A percentile compares a stretch with the other conserved stretches of the same genome.
These are phyloP conservation scores for Notothenia coriiceps DNA, from an alignment of 2,113 vertebrate species.

Conservation along the genomic window DNA sequence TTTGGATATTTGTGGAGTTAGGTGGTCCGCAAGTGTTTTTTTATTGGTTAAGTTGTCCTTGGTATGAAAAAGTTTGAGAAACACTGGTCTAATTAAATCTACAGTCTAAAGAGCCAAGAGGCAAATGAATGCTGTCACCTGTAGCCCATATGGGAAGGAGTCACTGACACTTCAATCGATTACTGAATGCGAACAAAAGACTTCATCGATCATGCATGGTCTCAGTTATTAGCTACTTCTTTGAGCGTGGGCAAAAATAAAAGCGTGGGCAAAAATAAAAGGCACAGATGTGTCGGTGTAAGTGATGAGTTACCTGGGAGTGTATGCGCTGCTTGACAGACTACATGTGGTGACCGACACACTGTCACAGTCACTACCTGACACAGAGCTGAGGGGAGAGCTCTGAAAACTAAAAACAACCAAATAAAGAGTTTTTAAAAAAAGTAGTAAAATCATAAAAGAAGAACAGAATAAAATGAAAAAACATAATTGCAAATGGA, in stretches of 20 bases:
- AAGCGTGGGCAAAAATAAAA: not conserved
- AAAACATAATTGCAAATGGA: constrained; percentile 18
- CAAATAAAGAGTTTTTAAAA: constrained; percentile 23
- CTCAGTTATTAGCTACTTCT: not conserved
- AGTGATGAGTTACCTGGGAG: constrained; percentile 88
- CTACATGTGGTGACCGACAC: constrained; percentile 95
- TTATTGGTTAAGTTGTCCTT: no score
- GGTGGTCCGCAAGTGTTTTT: no score
- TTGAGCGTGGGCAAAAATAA: not conserved
- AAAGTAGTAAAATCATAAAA: constrained; percentile 25
- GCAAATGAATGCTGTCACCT: constrained; percentile 22
- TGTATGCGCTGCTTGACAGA: constrained; percentile 91
- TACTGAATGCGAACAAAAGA: constrained; percentile 15
- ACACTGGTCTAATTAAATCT: constrained; percentile 15
- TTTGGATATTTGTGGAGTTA: no score
- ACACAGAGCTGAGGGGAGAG: constrained; percentile 91
- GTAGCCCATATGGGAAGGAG: not conserved
- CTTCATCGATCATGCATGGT: not conserved
- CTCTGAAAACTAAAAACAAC: constrained; percentile 87
- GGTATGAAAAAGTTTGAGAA: no score
- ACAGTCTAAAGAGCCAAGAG: not conserved
- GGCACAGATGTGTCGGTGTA: constrained; percentile 5
- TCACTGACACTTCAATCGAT: constrained; percentile 33
- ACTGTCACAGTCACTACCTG: constrained; percentile 94
- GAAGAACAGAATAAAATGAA: constrained; percentile 9